A percentile compares a stretch with the other conserved stretches of the same genome.
These are phyloP conservation scores for Eueremaeus valkanovi DNA, from an alignment of 2,888 invertebrate genomes.

Conservation along the genomic window DNA sequence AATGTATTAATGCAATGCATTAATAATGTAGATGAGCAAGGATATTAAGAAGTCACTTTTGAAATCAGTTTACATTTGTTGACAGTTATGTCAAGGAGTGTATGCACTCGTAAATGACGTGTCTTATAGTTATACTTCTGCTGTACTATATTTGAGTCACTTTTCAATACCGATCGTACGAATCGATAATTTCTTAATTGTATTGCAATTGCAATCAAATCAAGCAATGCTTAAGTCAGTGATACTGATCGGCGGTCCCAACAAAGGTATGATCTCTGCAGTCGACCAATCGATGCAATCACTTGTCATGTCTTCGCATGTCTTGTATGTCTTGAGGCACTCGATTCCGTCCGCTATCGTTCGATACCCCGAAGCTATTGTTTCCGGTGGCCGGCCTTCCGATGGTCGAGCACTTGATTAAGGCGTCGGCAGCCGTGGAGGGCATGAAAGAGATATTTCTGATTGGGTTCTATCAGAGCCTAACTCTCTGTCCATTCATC, in stretches of 20 bases:
- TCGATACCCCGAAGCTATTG: slow-evolving; percentile 95
- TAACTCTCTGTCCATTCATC: slow-evolving; percentile 76
- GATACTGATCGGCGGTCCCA: slow-evolving; percentile 57
- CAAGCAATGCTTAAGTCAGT: slow-evolving; percentile 52
- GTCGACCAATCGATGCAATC: no score
- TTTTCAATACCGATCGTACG: no score
- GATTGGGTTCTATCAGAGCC: slow-evolving; percentile 85
- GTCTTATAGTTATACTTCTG: no score
- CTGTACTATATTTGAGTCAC: no score
- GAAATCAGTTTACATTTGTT: no score
- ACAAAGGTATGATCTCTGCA: slow-evolving; percentile 55
- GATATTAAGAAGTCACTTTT: no score
- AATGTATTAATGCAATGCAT: no score
- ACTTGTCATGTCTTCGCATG: background rate
- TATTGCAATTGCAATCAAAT: no score
- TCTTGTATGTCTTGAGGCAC: slow-evolving; percentile 69
- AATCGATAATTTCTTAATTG: no score
- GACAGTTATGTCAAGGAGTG: no score
- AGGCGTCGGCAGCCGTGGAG: slow-evolving; percentile 66
- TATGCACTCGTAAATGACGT: no score
- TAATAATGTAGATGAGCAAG: no score
- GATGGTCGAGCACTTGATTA: slow-evolving; percentile 93
- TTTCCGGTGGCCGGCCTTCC: slow-evolving; percentile 96
- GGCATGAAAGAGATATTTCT: slow-evolving; percentile 80
- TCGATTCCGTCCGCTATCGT: slow-evolving; percentile 88